Evolutionary conservation across 2,888 invertebrate genomes (phyloP), one percentile per base, ranked within the genome.

Genomic region (Eugnorisma glareosa): DNA sequence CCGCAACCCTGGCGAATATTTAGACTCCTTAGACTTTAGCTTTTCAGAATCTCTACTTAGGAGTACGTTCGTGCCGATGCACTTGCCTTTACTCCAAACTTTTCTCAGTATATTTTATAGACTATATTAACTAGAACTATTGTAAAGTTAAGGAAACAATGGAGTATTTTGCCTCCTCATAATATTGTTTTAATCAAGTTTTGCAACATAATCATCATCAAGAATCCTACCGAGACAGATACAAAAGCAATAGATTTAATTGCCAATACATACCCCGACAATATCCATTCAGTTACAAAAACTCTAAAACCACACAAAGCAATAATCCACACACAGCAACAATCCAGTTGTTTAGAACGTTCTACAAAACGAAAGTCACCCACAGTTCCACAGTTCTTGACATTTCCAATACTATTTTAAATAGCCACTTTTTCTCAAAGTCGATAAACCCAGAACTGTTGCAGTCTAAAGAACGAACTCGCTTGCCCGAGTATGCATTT

Each of bases 321-420:
- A 57, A 74, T 45, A 68, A 57, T 61, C 61, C 57, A 51, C n/a
- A 13, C 48, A 59, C 35, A 48, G 0, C 35, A 57, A 10, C 59
- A 11, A 8, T 15, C 5, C 54, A 24, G n/a, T 31, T 21, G 35
- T 57, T 51, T 57, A 68, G 35, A 73, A 67, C 35, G 13, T 76
- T 75, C n/a, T 24, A 51, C 72, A 83, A 76, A 77, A 73, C 68
- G 66, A 73, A 80, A 67, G 75, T 81, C 75, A 40, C 43, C 35
- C 28, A 72, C 75, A 81, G 69, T 73, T 31, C 61, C 69, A 45
- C 68, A 73, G 43, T 77, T 83, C 76, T 80, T 81, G 81, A 86
- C 75, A 85, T 86, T 86, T 77, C 77, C 86, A 86, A 85, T 84
- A 83, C 81, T 74, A 77, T 78, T 83, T 78, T 78, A 86, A 85